Base-by-base conservation (phyloP, 92 coral and sea anemone species). In the Phenganax stokvisi region DNA sequence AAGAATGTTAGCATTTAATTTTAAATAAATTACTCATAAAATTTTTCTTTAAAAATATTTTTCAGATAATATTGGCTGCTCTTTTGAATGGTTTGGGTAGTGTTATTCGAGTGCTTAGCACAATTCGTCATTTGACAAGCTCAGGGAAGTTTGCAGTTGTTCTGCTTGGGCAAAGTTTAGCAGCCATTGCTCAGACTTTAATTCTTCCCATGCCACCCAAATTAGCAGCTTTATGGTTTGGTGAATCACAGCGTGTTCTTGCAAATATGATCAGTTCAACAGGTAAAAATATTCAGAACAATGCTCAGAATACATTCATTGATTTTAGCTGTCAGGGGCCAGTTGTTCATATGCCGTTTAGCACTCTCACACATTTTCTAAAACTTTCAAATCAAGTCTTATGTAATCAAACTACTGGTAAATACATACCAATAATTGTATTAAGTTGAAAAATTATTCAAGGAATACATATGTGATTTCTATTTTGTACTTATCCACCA, bases 161-260 rank as follows among this genome's bases (percentile, higher is more conserved):
- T 51, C 87, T 93, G 97, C 58, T 83, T 83, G 98, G 98, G 28
- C 98, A 93, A 68, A 62, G 84, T n/a, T 61, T 88, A 51, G 84
- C 92, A 8, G 91, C 98, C 7, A 70, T 90, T 61, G 98, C 97
- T 0, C 98, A 93, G 66, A 92, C 97, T 12, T 93, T 93, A 71
- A 85, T 93, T 9, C 91, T 93, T 44, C 87, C 86, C 51, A 71
- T 93, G 17, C 98, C 98, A 8, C 92, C 98, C 15, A 93, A 91
- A 82, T 89, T 93, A 52, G 98, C 98, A 74, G 98, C 97, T 8
- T 78, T 88, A 73, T 93, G 98, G 98, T 93, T 93, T 84, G 97
- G 90, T 10, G 89, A 93, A 9, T 85, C 87, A 57, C 90, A 93
- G 77, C 85, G 97, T 81, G 89, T 92, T 6, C 84, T 91, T 56